Base-by-base conservation (phyloP, 1,140 invertebrate genomes). In the Phocides pigmalion region DNA sequence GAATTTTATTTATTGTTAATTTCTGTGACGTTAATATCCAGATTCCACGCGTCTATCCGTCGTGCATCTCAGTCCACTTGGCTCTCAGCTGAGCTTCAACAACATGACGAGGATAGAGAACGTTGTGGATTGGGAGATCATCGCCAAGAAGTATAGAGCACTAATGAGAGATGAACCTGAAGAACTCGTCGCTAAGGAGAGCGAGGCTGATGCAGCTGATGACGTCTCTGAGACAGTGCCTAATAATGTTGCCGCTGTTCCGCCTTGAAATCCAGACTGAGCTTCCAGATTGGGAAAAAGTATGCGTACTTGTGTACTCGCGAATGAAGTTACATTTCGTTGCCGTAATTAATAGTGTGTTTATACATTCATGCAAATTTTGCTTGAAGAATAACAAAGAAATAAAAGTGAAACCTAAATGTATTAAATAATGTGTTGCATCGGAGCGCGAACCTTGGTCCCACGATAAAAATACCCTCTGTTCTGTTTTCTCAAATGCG, bases 61-160 rank as follows among this genome's bases (percentile, higher is more conserved):
- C 20, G 95, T 94, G 14, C 96, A 96, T 72, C 85, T 96, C 62
- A 97, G 95, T 82, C 95, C 95, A 0, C 82, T 97, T n/a, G 96
- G 96, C 19, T 97, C 96, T 1, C 96, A 97, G 76, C 79, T 96
- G 46, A 97, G 96, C 70, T 96, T 97, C 80, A 94, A 94, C 70
- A 93, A 95, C 74, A 89, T 93, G 41, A 95, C 94, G 11, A 93
- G 95, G 64, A 97, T 98, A 62, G 97, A 98, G 83, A 97, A 97
- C 74, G 97, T 98, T 0, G 95, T 97, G 3, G 97, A 98, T 82
- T 98, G 97, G 97, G 95, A 97, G 70, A 92, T 94, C 0, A 98
- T 98, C 19, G 95, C 97, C 5, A 96, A 96, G 84, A 97, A 97
- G 76, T 98, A 98, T 81, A 93, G 97, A n/a, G 95, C 95, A 0